Evolutionary conservation across 2,888 invertebrate genomes (phyloP), one percentile per base, ranked within the genome.

Genomic region (Anticlea derivata): DNA sequence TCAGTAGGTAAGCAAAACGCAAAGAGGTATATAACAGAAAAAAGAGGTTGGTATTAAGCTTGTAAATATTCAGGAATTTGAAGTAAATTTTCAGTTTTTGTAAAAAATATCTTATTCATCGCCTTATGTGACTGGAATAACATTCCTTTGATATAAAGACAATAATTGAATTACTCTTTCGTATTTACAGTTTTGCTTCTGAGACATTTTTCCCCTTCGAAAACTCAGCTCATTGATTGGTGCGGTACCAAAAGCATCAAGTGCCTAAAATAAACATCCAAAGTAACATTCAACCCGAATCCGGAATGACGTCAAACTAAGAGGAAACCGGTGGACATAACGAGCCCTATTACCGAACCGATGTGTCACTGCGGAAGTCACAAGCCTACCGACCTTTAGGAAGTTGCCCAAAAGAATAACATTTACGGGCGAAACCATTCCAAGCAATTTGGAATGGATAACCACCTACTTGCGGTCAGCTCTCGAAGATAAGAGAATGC

Each of bases 201-300:
- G 20, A 45, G 13, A 35, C 27, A 20, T 29, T 39, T 20, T 24
- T 24, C 34, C 33, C 24, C n/a, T 40, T 35, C 35, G 29, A 23
- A 8, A 44, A 34, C 13, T 31, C 12, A 33, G 24, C n/a, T 22
- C 33, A 46, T 23, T 31, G 30, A 40, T 40, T 22, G 12, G 31
- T 41, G n/a, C 26, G 30, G 20, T 20, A 8, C 24, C 13, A 24
- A 31, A 37, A 24, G 31, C 31, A 51, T 43, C 35, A 29, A 51
- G 40, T 51, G 35, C 51, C 31, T 31, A 51, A 51, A 51, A 53
- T 50, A 54, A 49, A 49, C 56, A 61, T 41, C 23, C 50, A 44
- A 55, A 57, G 50, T 55, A 50, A 58, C 52, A 58, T 59, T 57
- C 58, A 52, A 57, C 55, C 59, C 60, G 46, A 62, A 60, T 58